A percentile compares a stretch with the other conserved stretches of the same genome.
phyloP scores from a whole-genome alignment of 2,888 invertebrate species.

The Amphipyra berbera region DNA sequence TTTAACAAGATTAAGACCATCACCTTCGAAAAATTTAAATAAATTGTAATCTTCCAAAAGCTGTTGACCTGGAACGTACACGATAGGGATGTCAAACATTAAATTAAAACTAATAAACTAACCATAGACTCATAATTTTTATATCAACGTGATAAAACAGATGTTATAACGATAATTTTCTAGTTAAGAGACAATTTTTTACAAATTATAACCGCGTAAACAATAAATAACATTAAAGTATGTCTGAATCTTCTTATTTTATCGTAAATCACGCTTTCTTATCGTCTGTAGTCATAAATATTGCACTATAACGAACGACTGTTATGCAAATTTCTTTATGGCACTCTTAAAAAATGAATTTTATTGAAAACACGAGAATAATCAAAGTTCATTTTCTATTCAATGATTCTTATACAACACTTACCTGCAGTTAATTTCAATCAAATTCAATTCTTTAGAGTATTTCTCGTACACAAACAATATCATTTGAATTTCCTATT shows the following conservation, averaged over 20 bases:
- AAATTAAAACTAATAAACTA: background rate
- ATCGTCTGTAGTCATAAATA: slow-evolving; percentile 67
- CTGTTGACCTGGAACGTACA: no score
- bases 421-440: slow-evolving; percentile 45
- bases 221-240: slow-evolving; percentile 66
- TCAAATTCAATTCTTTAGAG: slow-evolving; percentile 36
- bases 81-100: no score
- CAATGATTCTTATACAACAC: slow-evolving; percentile 46
- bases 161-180: slow-evolving; percentile 12
- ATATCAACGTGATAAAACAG: slow-evolving; percentile 22
- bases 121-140: slow-evolving; percentile 13
- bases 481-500: slow-evolving; percentile 47
- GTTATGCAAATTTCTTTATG: slow-evolving; percentile 71
- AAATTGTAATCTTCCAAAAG: no score
- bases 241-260: slow-evolving; percentile 60
- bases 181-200: slow-evolving; percentile 25
- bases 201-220: slow-evolving; percentile 55
- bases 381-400: slow-evolving; percentile 59
- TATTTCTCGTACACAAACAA: slow-evolving; percentile 28
- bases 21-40: no score
- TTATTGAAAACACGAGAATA: slow-evolving; percentile 65
- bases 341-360: slow-evolving; percentile 65
- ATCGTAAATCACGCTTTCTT: slow-evolving; percentile 70
- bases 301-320: slow-evolving; percentile 63
- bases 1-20: no score